Evolutionary conservation across 2,888 invertebrate species (phyloP).

Genomic region (Dione juno): DNA sequence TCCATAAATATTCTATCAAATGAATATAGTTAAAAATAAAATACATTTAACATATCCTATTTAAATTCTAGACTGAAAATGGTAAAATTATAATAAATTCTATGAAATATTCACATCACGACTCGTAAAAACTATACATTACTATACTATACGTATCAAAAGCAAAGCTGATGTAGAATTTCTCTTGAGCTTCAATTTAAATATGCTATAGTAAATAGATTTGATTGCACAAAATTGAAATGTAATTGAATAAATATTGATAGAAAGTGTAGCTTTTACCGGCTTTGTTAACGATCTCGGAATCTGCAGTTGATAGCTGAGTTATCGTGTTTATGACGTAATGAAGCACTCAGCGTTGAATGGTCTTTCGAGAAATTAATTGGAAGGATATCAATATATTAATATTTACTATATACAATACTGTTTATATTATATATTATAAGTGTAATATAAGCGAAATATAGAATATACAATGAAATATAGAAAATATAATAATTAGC

Average conservation of each 20-base stretch:
- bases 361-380: not conserved
- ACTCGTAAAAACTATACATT: too few relatives aligned
- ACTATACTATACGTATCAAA: not conserved
- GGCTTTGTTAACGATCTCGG: conserved; percentile 7
- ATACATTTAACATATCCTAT: too few relatives aligned
- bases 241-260: conserved; percentile 22
- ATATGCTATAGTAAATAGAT: conserved; percentile 25
- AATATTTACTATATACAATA: too few relatives aligned
- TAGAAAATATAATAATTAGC: too few relatives aligned
- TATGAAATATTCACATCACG: not conserved
- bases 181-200: conserved; percentile 33
- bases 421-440: too few relatives aligned
- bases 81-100: not conserved
- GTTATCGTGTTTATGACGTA: not conserved
- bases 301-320: not conserved
- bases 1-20: too few relatives aligned
- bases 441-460: too few relatives aligned
- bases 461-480: too few relatives aligned
- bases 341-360: not conserved
- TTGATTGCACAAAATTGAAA: conserved; percentile 8
- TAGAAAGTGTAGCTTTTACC: not conserved
- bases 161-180: conserved; percentile 32
- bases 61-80: too few relatives aligned
- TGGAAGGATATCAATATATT: too few relatives aligned
- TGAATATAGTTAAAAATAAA: not conserved